A percentile compares a stretch with the other conserved stretches of the same genome.
phyloP scores from a whole-genome alignment of 2,797 vertebrate species.

The Rhinogobio ventralis region DNA sequence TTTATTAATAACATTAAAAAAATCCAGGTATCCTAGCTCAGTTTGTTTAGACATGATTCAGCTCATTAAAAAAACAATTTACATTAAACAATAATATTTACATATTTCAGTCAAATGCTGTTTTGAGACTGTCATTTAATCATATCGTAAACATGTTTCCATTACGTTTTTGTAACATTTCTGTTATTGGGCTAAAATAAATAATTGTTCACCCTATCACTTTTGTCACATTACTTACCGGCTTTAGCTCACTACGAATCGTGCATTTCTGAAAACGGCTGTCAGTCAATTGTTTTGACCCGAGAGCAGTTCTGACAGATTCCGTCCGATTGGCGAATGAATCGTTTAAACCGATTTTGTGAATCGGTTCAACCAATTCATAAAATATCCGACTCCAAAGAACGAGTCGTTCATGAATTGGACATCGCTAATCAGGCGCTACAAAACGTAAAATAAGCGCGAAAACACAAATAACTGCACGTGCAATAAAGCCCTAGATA shows the following conservation, averaged over 20 bases:
- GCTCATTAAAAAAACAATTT: neutral
- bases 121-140: neutral
- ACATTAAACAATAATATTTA: neutral
- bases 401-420: slow-evolving; percentile 2
- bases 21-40: too few relatives aligned
- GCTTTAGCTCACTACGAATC: neutral
- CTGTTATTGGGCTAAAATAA: neutral
- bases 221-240: neutral
- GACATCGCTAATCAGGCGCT: slow-evolving; percentile 25
- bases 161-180: neutral
- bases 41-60: neutral
- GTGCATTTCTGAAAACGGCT: neutral
- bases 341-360: neutral
- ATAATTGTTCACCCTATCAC: too few relatives aligned
- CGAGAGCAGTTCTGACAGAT: neutral
- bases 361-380: neutral
- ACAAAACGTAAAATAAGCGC: slow-evolving; percentile 46
- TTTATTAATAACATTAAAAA: neutral
- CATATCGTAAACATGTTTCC: neutral
- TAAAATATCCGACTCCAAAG: neutral
- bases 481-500: neutral
- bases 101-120: neutral
- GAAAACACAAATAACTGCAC: slow-evolving; percentile 37
- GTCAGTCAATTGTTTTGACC: neutral
- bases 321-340: neutral